Base-by-base conservation (phyloP, 2,888 invertebrate genomes). In the Masnerella sp. region DNA sequence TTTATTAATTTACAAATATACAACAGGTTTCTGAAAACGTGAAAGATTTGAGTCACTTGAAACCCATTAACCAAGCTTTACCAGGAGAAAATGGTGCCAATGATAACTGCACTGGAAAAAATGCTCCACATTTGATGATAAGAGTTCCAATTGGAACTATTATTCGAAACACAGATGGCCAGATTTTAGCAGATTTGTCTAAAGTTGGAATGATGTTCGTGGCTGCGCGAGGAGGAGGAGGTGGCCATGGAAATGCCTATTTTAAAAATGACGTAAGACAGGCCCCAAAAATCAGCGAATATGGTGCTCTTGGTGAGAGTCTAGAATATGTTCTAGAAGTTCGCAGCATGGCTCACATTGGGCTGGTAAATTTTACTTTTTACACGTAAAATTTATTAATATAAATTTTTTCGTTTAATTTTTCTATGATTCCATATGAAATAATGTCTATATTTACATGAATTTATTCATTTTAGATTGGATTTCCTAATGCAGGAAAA, bases 171-270 rank as follows among this genome's bases (percentile, higher is more conserved):
- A 71, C 77, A 65, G 77, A 87, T 1, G 92, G 92, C 0, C 86
- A 88, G 61, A 88, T 92, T 32, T 88, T 96, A 7, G 93, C 91
- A 0, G 95, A 95, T 84, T 88, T 97, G 69, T 84, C 89, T 25
- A 84, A 88, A 56, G 89, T 90, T 28, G 93, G 93, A 2, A 89
- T 93, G 47, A 93, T 96, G 91, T 99, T 96, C 88, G 90, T 99
- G 11, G 98, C 95, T 5, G 97, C 99, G 8, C 89, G 97, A 73
- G 99, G 99, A 0, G 99, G 99, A 2, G 92, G 95, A 0, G 99
- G 99, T 0, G 99, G 99, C 0, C 93, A 94, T 83, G 99, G 99
- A 0, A 99, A 99, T 88, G 91, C 92, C 73, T 98, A 94, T 89
- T 99, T 98, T 87, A 90, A 93, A 14, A 92, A 94, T 0, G 93